Percentiles rank a stretch among this genome's conserved stretches.
phyloP scores from a whole-genome alignment of 2,113 vertebrate species.

The Carettochelys insculpta region DNA sequence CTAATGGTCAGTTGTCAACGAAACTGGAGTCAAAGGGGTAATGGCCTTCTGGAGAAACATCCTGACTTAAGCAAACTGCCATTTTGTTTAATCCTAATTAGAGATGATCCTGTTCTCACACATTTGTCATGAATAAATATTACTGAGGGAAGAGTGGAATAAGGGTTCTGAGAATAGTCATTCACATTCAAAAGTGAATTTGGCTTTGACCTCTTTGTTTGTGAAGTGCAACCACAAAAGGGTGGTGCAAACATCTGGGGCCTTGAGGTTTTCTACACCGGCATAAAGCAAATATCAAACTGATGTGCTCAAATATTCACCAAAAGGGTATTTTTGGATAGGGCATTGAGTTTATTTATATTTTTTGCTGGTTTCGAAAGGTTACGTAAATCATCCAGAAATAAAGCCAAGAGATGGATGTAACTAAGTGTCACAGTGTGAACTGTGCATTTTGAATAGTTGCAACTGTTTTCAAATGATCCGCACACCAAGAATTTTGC shows the following conservation, averaged over 20 bases:
- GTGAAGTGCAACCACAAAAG: neutral
- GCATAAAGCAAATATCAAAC: neutral
- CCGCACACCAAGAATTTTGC: neutral
- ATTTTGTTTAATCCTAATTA: neutral
- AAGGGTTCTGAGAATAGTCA: neutral
- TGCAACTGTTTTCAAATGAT: neutral
- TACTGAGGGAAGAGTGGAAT: neutral
- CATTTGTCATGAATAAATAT: neutral
- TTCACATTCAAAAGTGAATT: neutral
- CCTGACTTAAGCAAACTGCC: neutral
- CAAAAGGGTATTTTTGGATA: rapidly evolving
- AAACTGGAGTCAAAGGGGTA: neutral
- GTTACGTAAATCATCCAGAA: neutral
- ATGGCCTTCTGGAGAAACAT: rapidly evolving
- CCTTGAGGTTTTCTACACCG: neutral
- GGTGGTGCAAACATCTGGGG: neutral
- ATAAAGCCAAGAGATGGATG: neutral
- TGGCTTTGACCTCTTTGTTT: neutral
- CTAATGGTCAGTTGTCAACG: neutral
- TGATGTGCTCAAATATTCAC: neutral
- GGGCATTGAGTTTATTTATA: neutral
- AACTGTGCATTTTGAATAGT: neutral
- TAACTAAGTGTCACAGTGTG: neutral
- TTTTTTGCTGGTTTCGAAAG: neutral
- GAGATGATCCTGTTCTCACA: neutral